Evolutionary conservation across 2,888 invertebrate genomes (phyloP).

Genomic region (Elaeidobius kamerunicus): DNA sequence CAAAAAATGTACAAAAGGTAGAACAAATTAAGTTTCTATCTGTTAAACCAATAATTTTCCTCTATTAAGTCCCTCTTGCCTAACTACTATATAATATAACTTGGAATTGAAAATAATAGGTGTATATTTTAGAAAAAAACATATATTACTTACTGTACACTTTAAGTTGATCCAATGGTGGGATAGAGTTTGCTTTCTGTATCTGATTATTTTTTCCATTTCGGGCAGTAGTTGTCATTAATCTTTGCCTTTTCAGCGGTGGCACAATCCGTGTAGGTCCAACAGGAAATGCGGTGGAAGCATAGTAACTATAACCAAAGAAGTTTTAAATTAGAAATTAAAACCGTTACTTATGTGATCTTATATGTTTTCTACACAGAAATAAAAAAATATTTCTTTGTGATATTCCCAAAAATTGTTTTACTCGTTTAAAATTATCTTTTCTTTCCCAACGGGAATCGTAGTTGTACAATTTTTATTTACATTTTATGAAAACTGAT

Average conservation of each 20-base stretch:
- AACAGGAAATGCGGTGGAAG: constrained; percentile 55
- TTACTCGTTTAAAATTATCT: not conserved
- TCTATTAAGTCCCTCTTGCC: too few relatives aligned
- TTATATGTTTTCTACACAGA: too few relatives aligned
- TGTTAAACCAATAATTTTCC: too few relatives aligned
- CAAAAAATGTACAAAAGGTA: too few relatives aligned
- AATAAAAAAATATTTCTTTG: too few relatives aligned
- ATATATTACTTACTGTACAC: constrained; percentile 60
- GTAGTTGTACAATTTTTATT: not conserved
- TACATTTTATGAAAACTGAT: constrained; percentile 14
- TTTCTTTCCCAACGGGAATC: not conserved
- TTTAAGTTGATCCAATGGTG: constrained; percentile 59
- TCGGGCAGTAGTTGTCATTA: constrained; percentile 53
- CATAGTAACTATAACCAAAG: constrained; percentile 67
- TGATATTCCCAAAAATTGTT: too few relatives aligned
- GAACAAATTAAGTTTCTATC: too few relatives aligned
- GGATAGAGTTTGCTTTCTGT: constrained; percentile 48
- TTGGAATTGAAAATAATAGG: too few relatives aligned
- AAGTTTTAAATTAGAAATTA: too few relatives aligned
- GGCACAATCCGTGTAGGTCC: constrained; percentile 58
- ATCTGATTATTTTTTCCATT: constrained; percentile 48
- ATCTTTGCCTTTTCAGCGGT: constrained; percentile 59
- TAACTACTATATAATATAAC: too few relatives aligned
- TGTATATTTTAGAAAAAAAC: too few relatives aligned
- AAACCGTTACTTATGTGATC: too few relatives aligned